phyloP scores from a whole-genome alignment of 1,140 invertebrate genomes.

The Reticulitermes speratus region DNA sequence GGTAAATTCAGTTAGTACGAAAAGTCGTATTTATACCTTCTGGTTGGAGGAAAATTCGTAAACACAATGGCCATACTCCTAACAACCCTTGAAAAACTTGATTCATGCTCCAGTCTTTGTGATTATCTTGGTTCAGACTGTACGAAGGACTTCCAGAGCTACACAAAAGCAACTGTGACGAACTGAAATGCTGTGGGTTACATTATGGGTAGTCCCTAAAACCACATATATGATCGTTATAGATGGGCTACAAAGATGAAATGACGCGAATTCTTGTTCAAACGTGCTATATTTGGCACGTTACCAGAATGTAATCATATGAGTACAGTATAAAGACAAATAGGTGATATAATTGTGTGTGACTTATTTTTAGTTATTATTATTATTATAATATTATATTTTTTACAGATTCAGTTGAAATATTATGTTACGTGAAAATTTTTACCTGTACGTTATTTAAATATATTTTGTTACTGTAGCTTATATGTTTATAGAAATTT shows the following conservation, averaged over 20 bases:
- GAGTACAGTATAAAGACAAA: not conserved
- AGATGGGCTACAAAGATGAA: not conserved
- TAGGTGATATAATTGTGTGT: not conserved
- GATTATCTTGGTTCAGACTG: no score
- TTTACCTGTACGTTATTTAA: not conserved
- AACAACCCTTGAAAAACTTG: no score
- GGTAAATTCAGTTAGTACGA: no score
- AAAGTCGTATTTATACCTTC: no score
- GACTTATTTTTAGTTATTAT: not conserved
- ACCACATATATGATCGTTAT: not conserved
- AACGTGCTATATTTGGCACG: not conserved
- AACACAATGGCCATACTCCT: no score
- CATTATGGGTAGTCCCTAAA: no score
- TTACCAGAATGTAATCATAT: not conserved
- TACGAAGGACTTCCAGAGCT: no score
- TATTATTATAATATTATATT: not conserved
- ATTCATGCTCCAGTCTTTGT: no score
- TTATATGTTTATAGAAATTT: not conserved
- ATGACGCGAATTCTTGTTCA: not conserved
- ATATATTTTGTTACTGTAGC: not conserved
- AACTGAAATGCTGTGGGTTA: no score
- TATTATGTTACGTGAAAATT: not conserved
- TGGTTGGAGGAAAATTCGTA: no score
- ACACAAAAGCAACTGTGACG: no score
- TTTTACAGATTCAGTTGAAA: not conserved